A percentile compares a stretch with the other conserved stretches of the same genome.
phyloP scores from a whole-genome alignment of 1,140 invertebrate genomes.

The Gryllus bimaculatus region DNA sequence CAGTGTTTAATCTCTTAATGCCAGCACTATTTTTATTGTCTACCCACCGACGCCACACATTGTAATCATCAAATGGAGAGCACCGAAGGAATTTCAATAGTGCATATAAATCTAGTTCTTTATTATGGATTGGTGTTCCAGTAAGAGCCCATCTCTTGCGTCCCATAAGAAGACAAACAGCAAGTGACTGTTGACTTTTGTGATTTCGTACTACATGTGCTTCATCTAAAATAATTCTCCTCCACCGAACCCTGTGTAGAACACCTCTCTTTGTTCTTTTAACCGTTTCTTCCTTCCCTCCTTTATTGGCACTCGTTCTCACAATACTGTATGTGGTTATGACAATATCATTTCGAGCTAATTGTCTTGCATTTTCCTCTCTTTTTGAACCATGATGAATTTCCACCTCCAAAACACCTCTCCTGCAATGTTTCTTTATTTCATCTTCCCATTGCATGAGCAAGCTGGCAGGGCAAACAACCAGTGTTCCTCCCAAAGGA shows the following conservation, averaged over 20 bases:
- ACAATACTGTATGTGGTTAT: conserved; percentile 70
- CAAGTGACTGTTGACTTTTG: conserved; percentile 61
- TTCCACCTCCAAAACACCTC: conserved; percentile 50
- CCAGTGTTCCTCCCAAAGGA: conserved; percentile 58
- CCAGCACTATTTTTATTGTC: conserved; percentile 65
- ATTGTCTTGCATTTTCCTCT: conserved; percentile 39
- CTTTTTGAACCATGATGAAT: conserved; percentile 76
- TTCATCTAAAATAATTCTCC: conserved; percentile 85
- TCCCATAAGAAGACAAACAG: conserved; percentile 53
- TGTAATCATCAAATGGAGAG: conserved; percentile 71
- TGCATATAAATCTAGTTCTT: conserved; percentile 79
- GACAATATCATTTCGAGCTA: conserved; percentile 56
- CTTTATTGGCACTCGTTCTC: conserved; percentile 27
- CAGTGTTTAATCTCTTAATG: conserved; percentile 58
- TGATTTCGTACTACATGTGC: conserved; percentile 85
- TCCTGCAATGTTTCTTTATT: conserved; percentile 52
- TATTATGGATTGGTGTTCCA: conserved; percentile 93
- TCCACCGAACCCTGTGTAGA: conserved; percentile 62
- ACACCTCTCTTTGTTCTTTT: conserved; percentile 34
- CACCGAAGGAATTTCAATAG: conserved; percentile 75
- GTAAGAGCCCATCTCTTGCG: conserved; percentile 75
- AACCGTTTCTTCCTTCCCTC: background rate
- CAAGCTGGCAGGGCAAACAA: conserved; percentile 81
- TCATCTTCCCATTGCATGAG: conserved; percentile 81
- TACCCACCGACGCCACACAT: conserved; percentile 50